A percentile compares a stretch with the other conserved stretches of the same genome.
These are phyloP conservation scores for Cheilosia urbana DNA, from an alignment of 2,888 invertebrate species.

Conservation along the genomic window DNA sequence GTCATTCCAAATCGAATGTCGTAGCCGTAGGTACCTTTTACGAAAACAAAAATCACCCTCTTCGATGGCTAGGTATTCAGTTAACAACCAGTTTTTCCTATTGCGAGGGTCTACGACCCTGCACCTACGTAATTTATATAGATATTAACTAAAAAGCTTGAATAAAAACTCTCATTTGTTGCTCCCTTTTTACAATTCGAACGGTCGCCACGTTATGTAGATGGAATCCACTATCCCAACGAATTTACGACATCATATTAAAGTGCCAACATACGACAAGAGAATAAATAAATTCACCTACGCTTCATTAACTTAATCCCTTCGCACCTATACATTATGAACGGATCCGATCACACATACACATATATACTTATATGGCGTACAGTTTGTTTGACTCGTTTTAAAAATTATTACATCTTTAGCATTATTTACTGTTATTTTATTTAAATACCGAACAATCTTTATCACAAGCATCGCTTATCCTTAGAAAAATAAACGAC, in stretches of 20 bases:
- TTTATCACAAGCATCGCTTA: constrained; percentile 68
- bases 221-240: constrained; percentile 16
- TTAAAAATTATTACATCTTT: constrained; percentile 72
- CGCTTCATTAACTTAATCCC: constrained; percentile 67
- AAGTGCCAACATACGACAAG: constrained; percentile 47
- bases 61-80: too few relatives aligned
- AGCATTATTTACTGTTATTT: constrained; percentile 74
- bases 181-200: not conserved
- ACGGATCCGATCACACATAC: not conserved
- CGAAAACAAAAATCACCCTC: too few relatives aligned
- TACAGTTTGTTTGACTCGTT: constrained; percentile 38
- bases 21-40: too few relatives aligned
- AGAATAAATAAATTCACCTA: constrained; percentile 65
- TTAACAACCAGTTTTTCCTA: too few relatives aligned
- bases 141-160: too few relatives aligned
- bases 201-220: not conserved
- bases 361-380: not conserved
- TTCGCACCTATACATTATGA: constrained; percentile 4
- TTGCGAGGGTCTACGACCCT: too few relatives aligned
- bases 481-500: constrained; percentile 65
- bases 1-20: too few relatives aligned
- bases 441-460: constrained; percentile 72
- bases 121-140: too few relatives aligned
- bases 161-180: not conserved
- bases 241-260: constrained; percentile 56